Base-by-base conservation (phyloP, 2,888 invertebrate genomes). In the Pyrrhosoma nymphula region DNA sequence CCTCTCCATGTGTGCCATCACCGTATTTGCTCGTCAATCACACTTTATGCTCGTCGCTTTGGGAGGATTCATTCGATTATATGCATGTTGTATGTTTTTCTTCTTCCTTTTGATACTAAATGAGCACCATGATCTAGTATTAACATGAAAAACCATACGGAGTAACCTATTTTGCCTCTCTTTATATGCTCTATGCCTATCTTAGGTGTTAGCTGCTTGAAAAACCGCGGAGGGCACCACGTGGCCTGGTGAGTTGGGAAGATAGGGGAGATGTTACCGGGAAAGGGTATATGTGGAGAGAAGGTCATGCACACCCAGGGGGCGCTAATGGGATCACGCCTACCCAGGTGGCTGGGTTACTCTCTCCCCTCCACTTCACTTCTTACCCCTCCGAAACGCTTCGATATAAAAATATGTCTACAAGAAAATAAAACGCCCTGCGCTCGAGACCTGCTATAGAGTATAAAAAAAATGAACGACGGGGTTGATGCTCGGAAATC, bases 311-410 rank as follows among this genome's bases (percentile, higher is more conserved):
- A 35, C n/a, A n/a, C n/a, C 35, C 82, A 14, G 82, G 18, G 82
- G 82, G 82, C 82, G 82, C 82, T 82, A 82, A 82, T 82, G 82
- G 82, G 82, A 82, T 82, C 82, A 82, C 82, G 82, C 82, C 35
- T 82, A 16, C 82, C 82, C 35, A 82, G 82, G 82, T 82, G 82
- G 82, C 82, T 82, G 35, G 14, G 82, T 30, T 35, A 16, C 82
- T 35, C 35, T 18, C 82, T 69, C 82, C 16, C 82, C 35, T 35
- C 35, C 0, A 16, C 16, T n/a, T 69, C n/a, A 8, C n/a, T 8
- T 60, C 60, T 8, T 20, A 23, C 23, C 69, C 26, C 69, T 69
- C 23, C 69, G 16, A 2, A 60, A 69, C 35, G 35, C 30, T 30
- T 82, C 82, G 3, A 82, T 82, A 82, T 12, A 82, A 82, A 82